Evolutionary conservation across 2,888 invertebrate species (phyloP), one percentile per base, ranked within the genome.

Genomic region (Deroplatys truncata): DNA sequence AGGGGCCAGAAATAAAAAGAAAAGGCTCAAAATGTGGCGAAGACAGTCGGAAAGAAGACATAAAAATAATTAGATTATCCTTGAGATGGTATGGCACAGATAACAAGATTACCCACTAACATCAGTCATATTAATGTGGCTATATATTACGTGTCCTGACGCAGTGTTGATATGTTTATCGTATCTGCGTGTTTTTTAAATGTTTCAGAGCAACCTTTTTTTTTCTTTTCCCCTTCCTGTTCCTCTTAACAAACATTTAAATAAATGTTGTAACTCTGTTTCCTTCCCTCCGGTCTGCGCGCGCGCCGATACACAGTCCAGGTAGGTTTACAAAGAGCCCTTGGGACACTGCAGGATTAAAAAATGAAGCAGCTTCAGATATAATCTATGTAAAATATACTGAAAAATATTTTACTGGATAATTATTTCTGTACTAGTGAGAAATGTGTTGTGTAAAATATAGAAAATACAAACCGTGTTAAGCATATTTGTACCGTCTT

Each of bases 131-230:
- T 83, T 82, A 83, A 82, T 82, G 83, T 83, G 83, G 87, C 35
- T n/a, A 87, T 87, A 87, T 43, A 83, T 87, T 82, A 87, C 35
- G 28, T 72, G 28, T 82, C 72, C 15, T 86, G 86, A 86, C 86
- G 15, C 72, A 29, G 86, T 86, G 86, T 86, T 86, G 86, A 86
- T 86, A 86, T 86, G 56, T 86, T 86, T 86, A 86, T 86, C 86
- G 86, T 82, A 86, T 82, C 86, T 86, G 86, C 72, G 16, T 82
- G 72, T 86, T 86, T 72, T 72, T 72, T 72, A 72, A 72, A 72
- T 72, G 56, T 72, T 72, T 72, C 56, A 72, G 56, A 72, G 56
- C 56, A 72, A 20, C 56, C 56, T 72, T 72, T 16, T 20, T 5
- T 20, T 56, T 72, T 25, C 7, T 35, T 31, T 7, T 43, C 85